Base-by-base conservation (phyloP, 2,888 invertebrate genomes). In the Panopea generosa region DNA sequence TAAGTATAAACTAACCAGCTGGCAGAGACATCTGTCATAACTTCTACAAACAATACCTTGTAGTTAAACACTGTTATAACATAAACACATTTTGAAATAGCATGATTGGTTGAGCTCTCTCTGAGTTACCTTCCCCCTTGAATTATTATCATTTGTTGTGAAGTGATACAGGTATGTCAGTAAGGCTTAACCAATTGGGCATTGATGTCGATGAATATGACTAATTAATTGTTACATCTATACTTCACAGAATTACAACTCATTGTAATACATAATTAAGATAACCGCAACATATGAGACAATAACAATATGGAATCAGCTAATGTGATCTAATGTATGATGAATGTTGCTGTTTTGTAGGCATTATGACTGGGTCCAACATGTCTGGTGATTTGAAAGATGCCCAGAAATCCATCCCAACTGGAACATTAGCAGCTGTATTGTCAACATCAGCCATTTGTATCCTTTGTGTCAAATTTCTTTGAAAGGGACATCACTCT, bases 361-460 rank as follows among this genome's bases (percentile, higher is more conserved):
- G 97, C 89, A 99, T 99, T 84, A 99, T 99, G 99, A 99, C 99
- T 77, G 99, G 99, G 24, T 99, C 99, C 0, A 99, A 99, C 93
- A 95, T 99, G 88, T 99, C 99, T 18, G 99, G 99, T 70, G 99
- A 99, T 93, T 94, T 99, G 90, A 97, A 97, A 33, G 99, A 99
- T 93, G 99, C 99, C 61, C 98, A 99, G 93, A 97, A 97, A 93
- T 98, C 99, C 84, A 99, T 99, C 90, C 99, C 99, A 0, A 95
- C 97, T 61, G 99, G 99, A 84, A 99, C 99, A 1, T 97, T 99
- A 88, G 96, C 96, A 89, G 99, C 99, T 59, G 98, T 99, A 92
- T 92, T 97, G 78, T 98, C 98, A 55, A 99, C 99, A 2, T 98
- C 99, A 29, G 95, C 95, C 47, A 98, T 99, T 45, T 99, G 94